phyloP scores from a whole-genome alignment of 2,113 vertebrate genomes.

The Tragelaphus scriptus region DNA sequence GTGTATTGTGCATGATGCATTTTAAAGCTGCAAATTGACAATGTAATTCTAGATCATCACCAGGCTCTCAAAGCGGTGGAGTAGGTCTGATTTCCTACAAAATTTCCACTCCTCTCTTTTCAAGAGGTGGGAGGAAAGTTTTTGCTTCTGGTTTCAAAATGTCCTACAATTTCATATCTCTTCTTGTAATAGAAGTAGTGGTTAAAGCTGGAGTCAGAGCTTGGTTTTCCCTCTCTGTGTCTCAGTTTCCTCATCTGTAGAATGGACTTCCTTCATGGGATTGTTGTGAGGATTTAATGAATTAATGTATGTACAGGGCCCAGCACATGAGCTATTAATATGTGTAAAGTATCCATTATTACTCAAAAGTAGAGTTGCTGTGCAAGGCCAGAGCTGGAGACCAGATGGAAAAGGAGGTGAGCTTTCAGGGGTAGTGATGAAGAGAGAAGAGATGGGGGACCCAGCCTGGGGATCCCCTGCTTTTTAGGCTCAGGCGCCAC shows the following conservation, averaged over 20 bases:
- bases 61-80: slow-evolving; percentile 1
- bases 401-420: not conserved
- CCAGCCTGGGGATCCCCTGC: not conserved
- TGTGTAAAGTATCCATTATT: not conserved
- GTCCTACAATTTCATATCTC: not conserved
- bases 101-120: slow-evolving; percentile 40
- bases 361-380: not conserved
- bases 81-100: not conserved
- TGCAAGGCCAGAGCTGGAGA: not conserved
- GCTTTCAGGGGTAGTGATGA: not conserved
- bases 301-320: not conserved
- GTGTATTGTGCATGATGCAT: not conserved
- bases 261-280: not conserved
- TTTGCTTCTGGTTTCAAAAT: slow-evolving; percentile 28
- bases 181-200: not conserved
- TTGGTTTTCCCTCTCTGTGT: not conserved
- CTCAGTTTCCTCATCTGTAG: not conserved
- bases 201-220: not conserved
- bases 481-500: not conserved
- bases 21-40: slow-evolving; percentile 43
- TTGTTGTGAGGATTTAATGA: not conserved
- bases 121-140: slow-evolving; percentile 5
- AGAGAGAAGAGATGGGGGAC: not conserved
- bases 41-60: slow-evolving; percentile 54
- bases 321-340: not conserved